These are phyloP conservation scores for Zaprionus taronus DNA, from an alignment of 1,140 invertebrate species.

Conservation along the genomic window DNA sequence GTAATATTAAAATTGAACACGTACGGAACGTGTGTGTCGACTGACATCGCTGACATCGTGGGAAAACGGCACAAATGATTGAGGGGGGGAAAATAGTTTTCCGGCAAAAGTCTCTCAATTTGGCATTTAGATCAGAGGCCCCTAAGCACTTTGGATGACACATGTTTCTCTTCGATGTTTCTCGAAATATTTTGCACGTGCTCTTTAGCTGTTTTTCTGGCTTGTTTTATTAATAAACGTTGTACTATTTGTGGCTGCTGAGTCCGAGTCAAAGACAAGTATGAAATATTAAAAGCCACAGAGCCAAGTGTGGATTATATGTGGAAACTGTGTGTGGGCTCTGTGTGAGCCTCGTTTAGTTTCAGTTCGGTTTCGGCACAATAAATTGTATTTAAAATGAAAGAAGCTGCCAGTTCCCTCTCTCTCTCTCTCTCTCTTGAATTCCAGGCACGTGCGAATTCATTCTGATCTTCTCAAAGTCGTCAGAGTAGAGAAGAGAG, in stretches of 20 bases:
- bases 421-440: conserved; percentile 27
- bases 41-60: conserved; percentile 10
- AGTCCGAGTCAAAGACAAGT: conserved; percentile 12
- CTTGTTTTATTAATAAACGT: conserved; percentile 72
- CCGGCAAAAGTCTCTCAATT: conserved; percentile 16
- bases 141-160: conserved; percentile 42
- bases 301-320: conserved; percentile 48
- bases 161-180: conserved; percentile 40
- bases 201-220: conserved; percentile 6
- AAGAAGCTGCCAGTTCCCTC: conserved; percentile 50
- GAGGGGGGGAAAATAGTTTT: conserved; percentile 41
- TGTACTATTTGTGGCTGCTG: conserved; percentile 17
- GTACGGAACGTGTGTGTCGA: conserved; percentile 56
- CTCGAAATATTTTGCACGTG: conserved; percentile 12
- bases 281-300: conserved; percentile 74
- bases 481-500: conserved; percentile 19
- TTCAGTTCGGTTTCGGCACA: conserved; percentile 56
- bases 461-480: conserved; percentile 61
- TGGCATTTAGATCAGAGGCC: conserved; percentile 24
- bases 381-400: conserved; percentile 81
- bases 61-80: not conserved
- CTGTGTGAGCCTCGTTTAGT: conserved; percentile 46
- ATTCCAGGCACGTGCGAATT: conserved; percentile 77
- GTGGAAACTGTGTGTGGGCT: conserved; percentile 51
- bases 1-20: conserved; percentile 68